Conservation (phyloP, 2,797 vertebrate genomes). For the Poeciliopsis infans region DNA sequence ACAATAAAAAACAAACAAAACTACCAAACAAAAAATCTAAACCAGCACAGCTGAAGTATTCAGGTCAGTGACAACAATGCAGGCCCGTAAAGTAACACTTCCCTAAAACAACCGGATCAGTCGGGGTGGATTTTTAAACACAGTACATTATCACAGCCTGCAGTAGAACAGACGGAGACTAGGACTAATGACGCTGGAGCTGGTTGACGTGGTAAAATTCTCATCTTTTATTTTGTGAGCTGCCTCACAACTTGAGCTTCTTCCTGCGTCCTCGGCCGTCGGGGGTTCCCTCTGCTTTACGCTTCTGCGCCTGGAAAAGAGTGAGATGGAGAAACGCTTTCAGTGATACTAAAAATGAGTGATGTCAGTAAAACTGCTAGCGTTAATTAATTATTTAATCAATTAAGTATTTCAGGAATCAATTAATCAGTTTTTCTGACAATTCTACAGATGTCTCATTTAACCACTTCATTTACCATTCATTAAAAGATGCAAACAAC, state of each 20-base stretch:
- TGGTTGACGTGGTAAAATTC: constrained; percentile 45
- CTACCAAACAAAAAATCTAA: constrained; percentile 52
- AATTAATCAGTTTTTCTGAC: too few species aligned
- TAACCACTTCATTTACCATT: too few species aligned
- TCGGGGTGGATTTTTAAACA: constrained; percentile 82
- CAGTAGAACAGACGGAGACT: constrained; percentile 84
- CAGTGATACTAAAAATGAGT: not conserved
- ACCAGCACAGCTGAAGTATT: constrained; percentile 93
- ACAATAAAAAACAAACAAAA: constrained; percentile 80
- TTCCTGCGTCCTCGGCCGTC: constrained; percentile 95
- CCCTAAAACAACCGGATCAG: constrained; percentile 85
- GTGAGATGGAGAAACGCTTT: not conserved
- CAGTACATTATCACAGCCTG: constrained; percentile 88
- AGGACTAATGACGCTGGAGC: constrained; percentile 84
- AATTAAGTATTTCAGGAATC: too few species aligned
- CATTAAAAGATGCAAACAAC: too few species aligned
- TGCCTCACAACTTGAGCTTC: constrained; percentile 94
- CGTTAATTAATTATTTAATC: not conserved
- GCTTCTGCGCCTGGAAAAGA: constrained; percentile 88
- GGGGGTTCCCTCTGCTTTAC: constrained; percentile 91
- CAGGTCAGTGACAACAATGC: constrained; percentile 79
- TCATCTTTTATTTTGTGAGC: constrained; percentile 15
- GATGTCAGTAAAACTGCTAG: not conserved
- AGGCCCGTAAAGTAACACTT: constrained; percentile 83
- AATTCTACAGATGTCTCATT: too few species aligned